Evolutionary conservation across 2,113 vertebrate species (phyloP).

Genomic region (Campylorhamphus procurvoides): DNA sequence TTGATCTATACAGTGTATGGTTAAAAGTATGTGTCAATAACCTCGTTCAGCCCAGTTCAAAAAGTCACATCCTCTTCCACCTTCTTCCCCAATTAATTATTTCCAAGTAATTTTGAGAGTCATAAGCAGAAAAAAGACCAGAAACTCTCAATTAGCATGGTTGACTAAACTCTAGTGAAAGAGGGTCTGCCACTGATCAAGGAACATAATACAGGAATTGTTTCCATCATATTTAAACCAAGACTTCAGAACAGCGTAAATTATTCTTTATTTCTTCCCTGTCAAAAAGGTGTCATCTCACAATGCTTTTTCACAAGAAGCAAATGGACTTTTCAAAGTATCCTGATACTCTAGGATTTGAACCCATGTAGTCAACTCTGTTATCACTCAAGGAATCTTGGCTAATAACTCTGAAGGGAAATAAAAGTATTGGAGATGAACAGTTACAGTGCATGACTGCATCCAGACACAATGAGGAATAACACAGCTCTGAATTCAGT

Average conservation of each 20-base stretch:
- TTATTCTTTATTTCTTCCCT: neutral
- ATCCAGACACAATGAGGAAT: neutral
- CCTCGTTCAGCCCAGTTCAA: neutral
- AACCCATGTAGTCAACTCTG: neutral
- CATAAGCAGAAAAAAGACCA: neutral
- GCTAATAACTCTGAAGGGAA: neutral
- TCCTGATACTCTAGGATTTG: neutral
- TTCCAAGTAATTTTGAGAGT: neutral
- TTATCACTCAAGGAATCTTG: neutral
- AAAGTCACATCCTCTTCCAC: neutral
- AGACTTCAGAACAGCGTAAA: neutral
- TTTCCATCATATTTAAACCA: neutral
- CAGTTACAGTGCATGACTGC: neutral
- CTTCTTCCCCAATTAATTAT: neutral
- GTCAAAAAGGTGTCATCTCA: neutral
- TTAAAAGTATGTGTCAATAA: neutral
- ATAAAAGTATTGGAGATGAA: neutral
- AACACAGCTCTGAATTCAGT: neutral
- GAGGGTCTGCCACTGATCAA: neutral
- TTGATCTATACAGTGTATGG: neutral
- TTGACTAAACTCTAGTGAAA: neutral
- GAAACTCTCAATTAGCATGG: neutral
- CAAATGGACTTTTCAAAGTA: neutral
- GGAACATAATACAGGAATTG: neutral
- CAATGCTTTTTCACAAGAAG: neutral